Conservation (phyloP, 2,888 invertebrate species). For the Dione juno region DNA sequence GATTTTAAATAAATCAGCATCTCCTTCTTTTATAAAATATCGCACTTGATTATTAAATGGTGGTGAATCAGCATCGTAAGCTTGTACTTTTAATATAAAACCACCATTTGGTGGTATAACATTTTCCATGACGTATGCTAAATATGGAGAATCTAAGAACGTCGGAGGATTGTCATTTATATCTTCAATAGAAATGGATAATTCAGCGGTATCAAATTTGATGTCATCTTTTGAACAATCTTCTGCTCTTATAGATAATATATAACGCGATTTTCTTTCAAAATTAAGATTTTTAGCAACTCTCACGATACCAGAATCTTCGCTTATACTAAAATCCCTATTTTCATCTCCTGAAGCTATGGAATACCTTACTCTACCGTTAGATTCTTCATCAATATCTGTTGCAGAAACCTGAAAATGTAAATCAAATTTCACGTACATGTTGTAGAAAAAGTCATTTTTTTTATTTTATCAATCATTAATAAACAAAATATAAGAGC, state of each 20-base stretch:
- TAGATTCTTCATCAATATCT: slow-evolving; percentile 93
- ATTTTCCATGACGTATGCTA: slow-evolving; percentile 97
- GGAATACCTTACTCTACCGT: slow-evolving; percentile 96
- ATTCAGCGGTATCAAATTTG: slow-evolving; percentile 90
- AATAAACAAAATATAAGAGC: too few relatives aligned
- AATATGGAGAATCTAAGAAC: slow-evolving; percentile 96
- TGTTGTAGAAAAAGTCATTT: neutral
- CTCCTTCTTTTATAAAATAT: slow-evolving; percentile 96
- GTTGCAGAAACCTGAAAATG: slow-evolving; percentile 90
- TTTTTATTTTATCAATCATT: too few relatives aligned
- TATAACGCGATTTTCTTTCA: slow-evolving; percentile 93
- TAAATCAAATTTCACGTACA: neutral
- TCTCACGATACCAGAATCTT: slow-evolving; percentile 94
- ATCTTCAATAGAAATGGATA: slow-evolving; percentile 93
- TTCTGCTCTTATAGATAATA: slow-evolving; percentile 93
- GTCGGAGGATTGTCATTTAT: slow-evolving; percentile 97
- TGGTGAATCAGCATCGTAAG: slow-evolving; percentile 95
- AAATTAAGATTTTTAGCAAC: slow-evolving; percentile 97
- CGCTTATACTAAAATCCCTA: slow-evolving; percentile 95
- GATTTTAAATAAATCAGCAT: slow-evolving; percentile 94
- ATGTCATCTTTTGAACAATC: slow-evolving; percentile 91
- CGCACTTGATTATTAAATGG: slow-evolving; percentile 95
- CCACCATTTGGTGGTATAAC: slow-evolving; percentile 91
- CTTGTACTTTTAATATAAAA: slow-evolving; percentile 92
- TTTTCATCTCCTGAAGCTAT: slow-evolving; percentile 95